Base-by-base conservation (phyloP, 2,113 vertebrate species). In the Nestor notabilis region DNA sequence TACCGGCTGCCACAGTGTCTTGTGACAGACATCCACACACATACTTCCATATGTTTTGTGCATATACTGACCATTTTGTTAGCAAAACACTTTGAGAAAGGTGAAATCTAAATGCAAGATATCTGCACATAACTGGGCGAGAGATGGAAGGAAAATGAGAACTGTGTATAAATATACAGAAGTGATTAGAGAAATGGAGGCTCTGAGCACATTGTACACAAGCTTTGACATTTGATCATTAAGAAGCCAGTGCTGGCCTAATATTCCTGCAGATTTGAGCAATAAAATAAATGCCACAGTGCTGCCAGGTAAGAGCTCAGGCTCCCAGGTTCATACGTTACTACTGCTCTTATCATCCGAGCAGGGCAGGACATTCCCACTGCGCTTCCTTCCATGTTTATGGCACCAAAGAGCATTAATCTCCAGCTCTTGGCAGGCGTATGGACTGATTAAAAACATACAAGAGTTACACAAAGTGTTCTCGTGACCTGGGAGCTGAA, bases 11-110 rank as follows among this genome's bases (percentile, higher is more conserved):
- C 87, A 74, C 60, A 17, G 11, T 28, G 20, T 33, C 83, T 47
- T 7, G 0, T 20, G 53, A 15, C 17, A 18, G 2, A 60, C 17
- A 17, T 1, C 27, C 12, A 25, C 12, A 12, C 24, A 16, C 8
- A 13, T 8, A 1, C 20, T 15, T 79, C 47, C 64, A 13, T 24
- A 20, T 13, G 77, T 29, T 92, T 49, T 31, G 66, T 24, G 75
- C 53, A 55, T n/a, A 6, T 3, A 68, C 12, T 1, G 5, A 46
- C 46, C 18, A 29, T 23, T 76, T 37, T 37, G n/a, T 25, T 76
- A 41, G 44, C 11, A 58, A 72, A 82, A 47, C n/a, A 15, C n/a
- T 64, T 9, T 63, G 46, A 75, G 49, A 83, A 89, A 87, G 39
- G 65, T 35, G 44, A 68, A 86, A 50, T 2, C 41, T 12, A 82